Base-by-base conservation (phyloP, 92 coral and sea anemone genomes). In the Bergia sp. region DNA sequence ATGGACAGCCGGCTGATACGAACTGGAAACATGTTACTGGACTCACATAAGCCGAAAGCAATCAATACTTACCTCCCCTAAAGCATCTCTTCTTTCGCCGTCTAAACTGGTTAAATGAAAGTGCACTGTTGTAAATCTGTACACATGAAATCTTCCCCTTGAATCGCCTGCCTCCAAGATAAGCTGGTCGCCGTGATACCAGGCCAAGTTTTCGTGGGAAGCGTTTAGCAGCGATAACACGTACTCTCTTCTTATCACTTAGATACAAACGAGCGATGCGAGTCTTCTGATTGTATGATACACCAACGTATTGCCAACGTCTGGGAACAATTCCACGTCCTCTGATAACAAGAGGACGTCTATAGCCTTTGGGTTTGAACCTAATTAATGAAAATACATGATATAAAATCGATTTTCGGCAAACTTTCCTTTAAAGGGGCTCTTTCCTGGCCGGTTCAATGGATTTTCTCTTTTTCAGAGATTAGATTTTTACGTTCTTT, bases 61-160 rank as follows among this genome's bases (percentile, higher is more conserved):
- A 15, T 45, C 0, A 0, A 21, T 29, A 13, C 11, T 10, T 50
- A 85, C 81, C 73, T 64, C 89, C 80, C 75, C 94, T 92, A 89
- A 95, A 95, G 91, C 98, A 95, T 49, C 98, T 87, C 90, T 90
- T 86, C 88, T 92, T 95, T 77, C 98, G 85, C 75, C 98, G 90
- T n/a, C 95, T 93, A 83, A 95, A 93, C 84, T 95, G 96, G 53
- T 87, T 95, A 5, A 90, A 84, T 37, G 89, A 84, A 37, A 95
- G 90, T n/a, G 95, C 91, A 6, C 89, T 91, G 76, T 95, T 91
- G 80, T 92, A 95, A 15, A 95, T 92, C 47, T 93, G 95, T 5
- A 95, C 92, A 67, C 98, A 95, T 0, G 98, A 93, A 9, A 95
- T 90, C 39, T 94, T 89, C 21, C 98, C 98, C 37, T 82, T 90